Percentiles rank a stretch among this genome's conserved stretches.
Conservation (phyloP, 92 coral and sea anemone species). For the Porites evermanni region DNA sequence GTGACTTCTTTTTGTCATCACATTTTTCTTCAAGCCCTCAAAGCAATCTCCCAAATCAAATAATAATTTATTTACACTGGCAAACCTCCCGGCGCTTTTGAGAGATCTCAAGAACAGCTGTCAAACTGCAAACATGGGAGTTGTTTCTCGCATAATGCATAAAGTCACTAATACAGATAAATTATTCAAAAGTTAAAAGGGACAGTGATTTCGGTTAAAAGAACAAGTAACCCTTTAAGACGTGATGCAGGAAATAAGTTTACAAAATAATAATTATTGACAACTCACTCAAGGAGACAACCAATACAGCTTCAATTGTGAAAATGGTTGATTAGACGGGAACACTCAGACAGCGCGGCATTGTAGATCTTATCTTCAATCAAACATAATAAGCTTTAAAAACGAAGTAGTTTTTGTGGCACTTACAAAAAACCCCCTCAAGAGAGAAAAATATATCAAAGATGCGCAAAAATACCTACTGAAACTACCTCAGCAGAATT, state of each 20-base stretch:
- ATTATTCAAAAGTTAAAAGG: too few species aligned
- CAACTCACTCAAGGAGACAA: conserved; percentile 6
- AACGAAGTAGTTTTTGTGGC: neutral
- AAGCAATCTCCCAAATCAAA: conserved; percentile 9
- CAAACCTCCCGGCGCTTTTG: conserved; percentile 1
- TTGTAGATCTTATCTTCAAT: conserved; percentile 22
- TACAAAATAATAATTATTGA: neutral
- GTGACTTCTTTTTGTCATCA: neutral
- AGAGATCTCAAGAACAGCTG: conserved; percentile 12
- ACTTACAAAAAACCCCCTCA: neutral
- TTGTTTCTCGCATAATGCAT: neutral
- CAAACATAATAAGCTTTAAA: neutral
- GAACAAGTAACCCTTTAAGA: neutral
- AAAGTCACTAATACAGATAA: too few species aligned
- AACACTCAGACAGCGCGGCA: neutral
- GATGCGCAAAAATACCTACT: conserved; percentile 4
- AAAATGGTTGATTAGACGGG: conserved; percentile 14
- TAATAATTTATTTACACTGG: conserved; percentile 23
- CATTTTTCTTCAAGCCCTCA: neutral
- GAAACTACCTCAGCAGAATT: neutral
- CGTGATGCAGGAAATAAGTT: neutral
- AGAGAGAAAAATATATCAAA: neutral
- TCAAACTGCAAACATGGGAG: neutral
- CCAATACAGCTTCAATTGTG: conserved; percentile 2
- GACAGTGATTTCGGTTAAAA: neutral